Evolutionary conservation across 1,140 invertebrate genomes (phyloP).

Genomic region (Gerris buenoi): DNA sequence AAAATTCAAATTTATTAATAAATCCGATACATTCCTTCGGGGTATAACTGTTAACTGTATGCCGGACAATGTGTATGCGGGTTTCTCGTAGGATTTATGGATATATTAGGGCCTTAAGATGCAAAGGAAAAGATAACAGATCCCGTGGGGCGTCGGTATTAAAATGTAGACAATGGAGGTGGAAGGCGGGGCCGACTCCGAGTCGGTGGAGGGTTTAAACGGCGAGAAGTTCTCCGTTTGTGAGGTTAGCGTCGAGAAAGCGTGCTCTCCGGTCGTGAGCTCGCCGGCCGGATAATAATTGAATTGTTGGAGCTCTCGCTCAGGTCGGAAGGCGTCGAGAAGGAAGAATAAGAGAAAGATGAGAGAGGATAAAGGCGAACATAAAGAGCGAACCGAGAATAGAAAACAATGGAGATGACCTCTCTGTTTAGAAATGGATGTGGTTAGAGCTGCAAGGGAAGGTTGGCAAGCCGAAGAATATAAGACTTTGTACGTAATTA

Average conservation of each 20-base stretch:
- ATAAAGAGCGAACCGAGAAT: not conserved
- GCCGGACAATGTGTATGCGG: not conserved
- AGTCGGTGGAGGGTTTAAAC: not conserved
- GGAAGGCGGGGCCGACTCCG: not conserved
- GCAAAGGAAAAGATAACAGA: not conserved
- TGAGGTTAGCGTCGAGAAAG: not conserved
- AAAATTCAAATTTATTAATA: not conserved
- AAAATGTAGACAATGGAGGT: not conserved
- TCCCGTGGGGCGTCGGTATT: not conserved
- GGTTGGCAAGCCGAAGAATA: too few relatives aligned
- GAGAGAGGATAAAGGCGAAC: not conserved
- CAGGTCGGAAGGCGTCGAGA: not conserved
- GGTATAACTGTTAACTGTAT: not conserved
- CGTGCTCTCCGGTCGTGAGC: not conserved
- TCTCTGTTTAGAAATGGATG: not conserved
- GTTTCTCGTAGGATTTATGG: not conserved
- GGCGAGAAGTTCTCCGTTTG: not conserved
- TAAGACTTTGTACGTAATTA: too few relatives aligned
- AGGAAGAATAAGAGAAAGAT: not conserved
- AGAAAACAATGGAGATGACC: not conserved
- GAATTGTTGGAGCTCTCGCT: not conserved
- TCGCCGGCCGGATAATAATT: not conserved
- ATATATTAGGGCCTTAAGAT: not conserved
- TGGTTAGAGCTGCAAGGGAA: too few relatives aligned
- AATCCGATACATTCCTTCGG: not conserved